A percentile compares a stretch with the other conserved stretches of the same genome.
phyloP scores from a whole-genome alignment of 2,797 vertebrate species.

The Enteromius thamalakanensis region DNA sequence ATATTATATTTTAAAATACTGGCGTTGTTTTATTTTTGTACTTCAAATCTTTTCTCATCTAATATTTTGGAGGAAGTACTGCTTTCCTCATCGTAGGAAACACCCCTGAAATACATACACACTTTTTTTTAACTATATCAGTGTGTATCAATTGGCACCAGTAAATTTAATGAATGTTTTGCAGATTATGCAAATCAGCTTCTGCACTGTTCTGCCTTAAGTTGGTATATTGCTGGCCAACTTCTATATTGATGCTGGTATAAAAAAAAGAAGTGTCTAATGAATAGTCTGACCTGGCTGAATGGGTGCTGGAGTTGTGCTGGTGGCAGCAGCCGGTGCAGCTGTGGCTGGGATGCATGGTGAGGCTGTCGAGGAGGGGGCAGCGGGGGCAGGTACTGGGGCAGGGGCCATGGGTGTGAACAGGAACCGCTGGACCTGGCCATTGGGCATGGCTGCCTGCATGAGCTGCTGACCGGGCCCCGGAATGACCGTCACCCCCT shows the following conservation, averaged over 20 bases:
- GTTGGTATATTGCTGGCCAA: not conserved
- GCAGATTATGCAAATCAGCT: not conserved
- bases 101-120: too few relatives aligned
- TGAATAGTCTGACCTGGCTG: conserved; percentile 80
- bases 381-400: conserved; percentile 54
- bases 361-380: conserved; percentile 46
- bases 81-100: too few relatives aligned
- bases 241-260: not conserved
- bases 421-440: conserved; percentile 95
- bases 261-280: not conserved
- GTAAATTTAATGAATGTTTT: not conserved
- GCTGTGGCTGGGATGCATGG: not conserved
- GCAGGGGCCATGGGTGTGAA: conserved; percentile 87
- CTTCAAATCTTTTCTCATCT: too few relatives aligned
- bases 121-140: not conserved
- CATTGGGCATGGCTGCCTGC: conserved; percentile 99
- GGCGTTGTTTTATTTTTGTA: too few relatives aligned
- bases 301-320: conserved; percentile 74
- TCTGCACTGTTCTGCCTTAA: not conserved
- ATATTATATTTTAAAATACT: too few relatives aligned
- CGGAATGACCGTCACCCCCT: conserved; percentile 92
- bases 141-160: not conserved
- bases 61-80: too few relatives aligned
- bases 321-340: conserved; percentile 73
- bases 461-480: conserved; percentile 96